Evolutionary conservation across 2,888 invertebrate species (phyloP).

Genomic region (Esperia sulphurella): DNA sequence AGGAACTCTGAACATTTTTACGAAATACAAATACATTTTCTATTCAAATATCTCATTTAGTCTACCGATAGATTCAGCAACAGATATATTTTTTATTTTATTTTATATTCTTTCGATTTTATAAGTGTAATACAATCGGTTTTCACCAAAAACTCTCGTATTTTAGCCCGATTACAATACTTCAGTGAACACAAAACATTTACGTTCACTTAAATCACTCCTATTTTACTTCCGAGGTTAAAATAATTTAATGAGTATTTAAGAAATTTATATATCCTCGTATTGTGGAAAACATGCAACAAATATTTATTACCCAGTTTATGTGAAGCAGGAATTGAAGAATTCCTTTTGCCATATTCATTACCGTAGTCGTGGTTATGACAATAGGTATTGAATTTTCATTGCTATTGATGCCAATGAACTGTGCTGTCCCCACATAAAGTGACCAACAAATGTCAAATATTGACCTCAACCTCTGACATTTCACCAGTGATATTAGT

Average conservation of each 20-base stretch:
- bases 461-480: conserved; percentile 11
- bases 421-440: neutral
- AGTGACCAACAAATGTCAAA: conserved; percentile 7
- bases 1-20: no score
- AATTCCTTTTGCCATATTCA: conserved; percentile 1
- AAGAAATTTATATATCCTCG: neutral
- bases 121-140: no score
- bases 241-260: neutral
- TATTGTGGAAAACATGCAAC: neutral
- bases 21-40: no score
- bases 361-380: neutral
- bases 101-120: no score
- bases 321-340: conserved; percentile 2
- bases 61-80: no score
- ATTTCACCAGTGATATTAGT: conserved; percentile 1
- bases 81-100: no score
- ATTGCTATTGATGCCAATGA: neutral
- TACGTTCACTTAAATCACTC: no score
- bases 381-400: neutral
- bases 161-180: no score
- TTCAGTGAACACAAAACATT: no score
- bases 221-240: neutral
- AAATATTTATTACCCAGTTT: neutral
- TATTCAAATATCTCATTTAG: no score
- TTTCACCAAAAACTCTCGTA: no score